Percentiles rank a stretch among this genome's conserved stretches.
phyloP scores from a whole-genome alignment of 1,140 invertebrate genomes.

The Zaprionus vittiger region DNA sequence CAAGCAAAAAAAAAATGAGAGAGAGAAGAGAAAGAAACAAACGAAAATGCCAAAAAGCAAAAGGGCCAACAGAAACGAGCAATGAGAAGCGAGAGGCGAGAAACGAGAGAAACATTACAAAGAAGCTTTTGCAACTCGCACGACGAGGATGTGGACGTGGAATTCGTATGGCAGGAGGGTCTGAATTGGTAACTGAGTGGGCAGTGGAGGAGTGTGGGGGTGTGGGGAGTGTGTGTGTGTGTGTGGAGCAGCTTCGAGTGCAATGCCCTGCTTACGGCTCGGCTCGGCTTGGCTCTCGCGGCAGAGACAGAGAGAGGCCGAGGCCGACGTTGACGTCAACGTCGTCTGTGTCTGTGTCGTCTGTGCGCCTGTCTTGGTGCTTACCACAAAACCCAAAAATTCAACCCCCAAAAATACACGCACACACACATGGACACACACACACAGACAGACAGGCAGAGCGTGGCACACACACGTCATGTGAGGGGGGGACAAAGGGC shows the following conservation, averaged over 20 bases:
- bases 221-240: background rate
- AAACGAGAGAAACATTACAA: conserved; percentile 33
- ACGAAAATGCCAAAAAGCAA: background rate
- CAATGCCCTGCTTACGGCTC: conserved; percentile 78
- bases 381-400: conserved; percentile 67
- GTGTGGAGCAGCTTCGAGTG: conserved; percentile 55
- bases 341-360: conserved; percentile 41
- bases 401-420: conserved; percentile 73
- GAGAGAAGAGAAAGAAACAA: conserved; percentile 4
- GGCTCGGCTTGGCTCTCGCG: conserved; percentile 26
- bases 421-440: conserved; percentile 38
- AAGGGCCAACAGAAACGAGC: background rate
- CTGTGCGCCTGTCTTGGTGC: conserved; percentile 74
- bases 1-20: background rate
- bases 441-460: conserved; percentile 1
- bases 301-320: conserved; percentile 10
- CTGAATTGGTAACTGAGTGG: background rate
- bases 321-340: conserved; percentile 10
- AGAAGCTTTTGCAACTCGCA: conserved; percentile 61
- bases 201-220: background rate
- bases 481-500: conserved; percentile 52
- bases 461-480: conserved; percentile 3
- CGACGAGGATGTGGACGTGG: conserved; percentile 37
- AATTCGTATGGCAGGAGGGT: conserved; percentile 50
- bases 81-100: background rate